A percentile compares a stretch with the other conserved stretches of the same genome.
Conservation (phyloP, 2,113 vertebrate species). For the Zosterops borbonicus region DNA sequence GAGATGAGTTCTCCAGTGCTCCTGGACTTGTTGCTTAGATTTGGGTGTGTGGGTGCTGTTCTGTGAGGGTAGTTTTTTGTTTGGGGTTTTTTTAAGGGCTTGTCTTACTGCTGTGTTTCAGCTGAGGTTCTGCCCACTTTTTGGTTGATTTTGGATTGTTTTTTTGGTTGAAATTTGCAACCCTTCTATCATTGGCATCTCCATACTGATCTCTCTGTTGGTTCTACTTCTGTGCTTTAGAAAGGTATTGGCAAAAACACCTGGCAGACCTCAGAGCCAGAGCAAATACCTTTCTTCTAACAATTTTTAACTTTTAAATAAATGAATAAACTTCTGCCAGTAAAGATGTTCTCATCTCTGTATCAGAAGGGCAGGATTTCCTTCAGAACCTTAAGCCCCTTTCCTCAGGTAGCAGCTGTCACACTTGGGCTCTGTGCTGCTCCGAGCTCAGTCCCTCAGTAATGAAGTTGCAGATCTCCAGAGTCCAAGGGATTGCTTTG, state of each 20-base stretch:
- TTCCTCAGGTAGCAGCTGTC: background rate
- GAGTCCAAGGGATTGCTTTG: background rate
- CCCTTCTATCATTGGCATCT: background rate
- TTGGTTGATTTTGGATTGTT: background rate
- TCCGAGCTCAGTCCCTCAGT: background rate
- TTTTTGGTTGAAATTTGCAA: background rate
- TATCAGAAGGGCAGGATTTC: background rate
- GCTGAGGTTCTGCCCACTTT: background rate
- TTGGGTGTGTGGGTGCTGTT: fast-evolving
- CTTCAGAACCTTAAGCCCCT: background rate
- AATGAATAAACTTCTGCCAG: background rate
- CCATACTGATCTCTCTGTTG: background rate
- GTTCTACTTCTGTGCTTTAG: background rate
- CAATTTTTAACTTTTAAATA: background rate
- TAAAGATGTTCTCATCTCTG: background rate
- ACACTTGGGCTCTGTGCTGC: background rate
- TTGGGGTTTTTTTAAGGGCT: background rate
- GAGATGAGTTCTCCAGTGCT: background rate
- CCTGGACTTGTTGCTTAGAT: background rate
- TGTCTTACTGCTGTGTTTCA: background rate
- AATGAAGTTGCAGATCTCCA: background rate
- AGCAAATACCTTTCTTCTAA: background rate
- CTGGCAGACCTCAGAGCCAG: background rate
- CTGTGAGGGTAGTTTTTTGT: background rate
- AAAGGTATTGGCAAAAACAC: background rate